These are phyloP conservation scores for Mactra quadrangularis DNA, from an alignment of 1,140 invertebrate species.

Conservation along the genomic window DNA sequence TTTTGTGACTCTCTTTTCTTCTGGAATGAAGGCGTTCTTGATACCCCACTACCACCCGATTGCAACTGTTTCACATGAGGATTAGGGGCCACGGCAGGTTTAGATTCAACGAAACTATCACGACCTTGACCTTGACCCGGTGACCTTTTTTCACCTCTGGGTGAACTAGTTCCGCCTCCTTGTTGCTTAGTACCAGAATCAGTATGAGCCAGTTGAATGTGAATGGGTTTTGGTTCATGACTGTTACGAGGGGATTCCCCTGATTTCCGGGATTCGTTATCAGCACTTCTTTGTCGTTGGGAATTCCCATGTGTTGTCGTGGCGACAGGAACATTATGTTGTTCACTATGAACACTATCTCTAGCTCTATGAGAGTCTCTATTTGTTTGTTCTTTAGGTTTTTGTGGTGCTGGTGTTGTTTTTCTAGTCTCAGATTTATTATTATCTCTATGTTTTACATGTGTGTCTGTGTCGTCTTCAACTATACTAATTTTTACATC, in stretches of 20 bases:
- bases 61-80: slow-evolving; percentile 46
- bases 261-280: not conserved
- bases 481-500: slow-evolving; percentile 73
- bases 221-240: slow-evolving; percentile 35
- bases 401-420: not conserved
- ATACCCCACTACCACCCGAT: slow-evolving; percentile 7
- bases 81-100: slow-evolving; percentile 15
- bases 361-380: not conserved
- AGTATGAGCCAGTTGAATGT: slow-evolving; percentile 38
- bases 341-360: not conserved
- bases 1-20: slow-evolving; percentile 54
- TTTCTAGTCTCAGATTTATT: not conserved
- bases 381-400: not conserved
- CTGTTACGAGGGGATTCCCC: slow-evolving; percentile 25
- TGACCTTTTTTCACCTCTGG: not conserved
- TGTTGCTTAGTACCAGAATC: slow-evolving; percentile 17
- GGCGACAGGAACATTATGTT: not conserved
- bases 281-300: not conserved
- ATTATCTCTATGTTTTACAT: not conserved
- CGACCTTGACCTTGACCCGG: not conserved
- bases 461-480: slow-evolving; percentile 64
- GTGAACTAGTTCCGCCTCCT: not conserved
- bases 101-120: not conserved
- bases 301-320: not conserved
- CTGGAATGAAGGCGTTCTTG: slow-evolving; percentile 40